phyloP scores from a whole-genome alignment of 2,888 invertebrate species.

The Euplagia quadripunctaria region DNA sequence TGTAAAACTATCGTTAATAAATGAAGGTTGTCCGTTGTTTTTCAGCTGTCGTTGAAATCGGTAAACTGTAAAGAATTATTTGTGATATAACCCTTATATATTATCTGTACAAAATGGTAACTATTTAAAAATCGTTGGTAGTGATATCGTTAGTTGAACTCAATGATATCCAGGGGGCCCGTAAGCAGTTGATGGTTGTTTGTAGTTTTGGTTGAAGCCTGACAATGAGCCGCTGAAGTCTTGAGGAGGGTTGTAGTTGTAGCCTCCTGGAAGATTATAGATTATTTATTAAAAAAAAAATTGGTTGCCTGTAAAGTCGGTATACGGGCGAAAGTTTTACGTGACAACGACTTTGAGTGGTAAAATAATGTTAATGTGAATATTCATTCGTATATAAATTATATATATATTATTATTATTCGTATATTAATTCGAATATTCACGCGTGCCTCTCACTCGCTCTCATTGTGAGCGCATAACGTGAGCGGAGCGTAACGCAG shows the following conservation, averaged over 20 bases:
- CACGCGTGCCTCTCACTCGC: too few species aligned
- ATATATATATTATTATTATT: too few species aligned
- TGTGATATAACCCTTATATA: not conserved
- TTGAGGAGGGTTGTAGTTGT: conserved; percentile 73
- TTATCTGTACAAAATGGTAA: conserved; percentile 17
- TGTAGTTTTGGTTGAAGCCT: conserved; percentile 69
- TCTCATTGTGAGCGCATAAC: too few species aligned
- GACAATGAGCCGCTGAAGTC: conserved; percentile 79
- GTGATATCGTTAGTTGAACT: conserved; percentile 22
- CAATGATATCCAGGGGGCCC: conserved; percentile 78
- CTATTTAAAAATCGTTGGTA: conserved; percentile 1
- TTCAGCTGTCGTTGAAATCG: not conserved
- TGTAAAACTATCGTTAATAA: too few species aligned
- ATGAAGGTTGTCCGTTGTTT: too few species aligned
- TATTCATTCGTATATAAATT: too few species aligned
- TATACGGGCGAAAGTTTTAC: too few species aligned
- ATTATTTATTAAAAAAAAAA: not conserved
- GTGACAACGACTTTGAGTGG: too few species aligned
- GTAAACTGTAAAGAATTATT: not conserved
- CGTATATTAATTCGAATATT: too few species aligned
- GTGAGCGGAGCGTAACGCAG: too few species aligned
- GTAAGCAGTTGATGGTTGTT: conserved; percentile 69
- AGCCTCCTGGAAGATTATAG: conserved; percentile 61
- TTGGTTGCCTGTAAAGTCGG: too few species aligned
- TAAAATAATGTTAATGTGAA: too few species aligned